These are phyloP conservation scores for Channa argus DNA, from an alignment of 2,113 vertebrate species.

Conservation along the genomic window DNA sequence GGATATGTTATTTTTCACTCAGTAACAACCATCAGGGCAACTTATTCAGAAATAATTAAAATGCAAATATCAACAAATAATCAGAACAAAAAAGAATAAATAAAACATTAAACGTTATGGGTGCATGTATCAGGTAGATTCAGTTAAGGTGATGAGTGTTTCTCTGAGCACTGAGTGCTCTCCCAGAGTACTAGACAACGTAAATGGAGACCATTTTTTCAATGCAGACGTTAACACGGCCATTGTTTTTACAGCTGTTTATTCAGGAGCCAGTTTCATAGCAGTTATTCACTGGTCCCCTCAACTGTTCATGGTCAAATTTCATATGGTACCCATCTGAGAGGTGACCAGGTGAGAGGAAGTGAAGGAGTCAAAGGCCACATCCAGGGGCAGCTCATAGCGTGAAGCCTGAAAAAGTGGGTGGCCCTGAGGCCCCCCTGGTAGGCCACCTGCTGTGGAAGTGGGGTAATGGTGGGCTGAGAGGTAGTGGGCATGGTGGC, in stretches of 20 bases:
- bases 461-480: slow-evolving; percentile 80
- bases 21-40: slow-evolving; percentile 31
- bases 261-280: slow-evolving; percentile 6
- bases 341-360: slow-evolving; percentile 83
- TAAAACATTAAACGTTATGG: slow-evolving; percentile 59
- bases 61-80: slow-evolving; percentile 50
- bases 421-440: slow-evolving; percentile 84
- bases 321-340: slow-evolving; percentile 88
- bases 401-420: slow-evolving; percentile 86
- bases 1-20: slow-evolving; percentile 15
- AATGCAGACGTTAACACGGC: slow-evolving; percentile 34
- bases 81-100: slow-evolving; percentile 71
- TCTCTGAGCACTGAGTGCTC: slow-evolving; percentile 47
- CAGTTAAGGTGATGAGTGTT: slow-evolving; percentile 60
- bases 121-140: slow-evolving; percentile 75
- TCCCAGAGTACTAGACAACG: slow-evolving; percentile 55
- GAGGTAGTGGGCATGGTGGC: slow-evolving; percentile 80
- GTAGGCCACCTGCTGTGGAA: slow-evolving; percentile 80
- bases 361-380: slow-evolving; percentile 89
- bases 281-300: slow-evolving; percentile 76
- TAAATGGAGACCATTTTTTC: slow-evolving; percentile 57
- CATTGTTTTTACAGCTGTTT: slow-evolving; percentile 41
- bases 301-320: slow-evolving; percentile 2
- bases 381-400: slow-evolving; percentile 92
- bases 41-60: slow-evolving; percentile 42